A percentile compares a stretch with the other conserved stretches of the same genome.
phyloP scores from a whole-genome alignment of 2,888 invertebrate species.

The Brachyptera putata region DNA sequence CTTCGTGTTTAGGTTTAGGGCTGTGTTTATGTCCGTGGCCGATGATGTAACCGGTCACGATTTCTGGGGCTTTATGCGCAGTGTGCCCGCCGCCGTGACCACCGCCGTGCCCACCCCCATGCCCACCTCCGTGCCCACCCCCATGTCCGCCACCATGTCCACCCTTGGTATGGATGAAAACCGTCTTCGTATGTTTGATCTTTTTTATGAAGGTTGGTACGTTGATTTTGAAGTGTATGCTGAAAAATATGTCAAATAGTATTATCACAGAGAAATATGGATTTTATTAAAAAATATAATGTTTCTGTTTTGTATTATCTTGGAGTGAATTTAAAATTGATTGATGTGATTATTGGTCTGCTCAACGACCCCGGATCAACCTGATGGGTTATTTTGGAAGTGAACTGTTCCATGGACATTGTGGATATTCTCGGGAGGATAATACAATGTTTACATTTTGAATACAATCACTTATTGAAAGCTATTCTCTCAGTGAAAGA shows the following conservation, averaged over 20 bases:
- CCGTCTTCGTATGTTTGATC: constrained; percentile 56
- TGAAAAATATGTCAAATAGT: constrained; percentile 35
- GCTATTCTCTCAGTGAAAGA: too few species aligned
- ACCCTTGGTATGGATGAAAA: constrained; percentile 51
- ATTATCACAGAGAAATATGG: not conserved
- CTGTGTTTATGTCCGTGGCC: not conserved
- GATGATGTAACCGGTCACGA: constrained; percentile 21
- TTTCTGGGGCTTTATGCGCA: constrained; percentile 33
- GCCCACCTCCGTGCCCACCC: constrained; percentile 34
- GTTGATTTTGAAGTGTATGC: constrained; percentile 55
- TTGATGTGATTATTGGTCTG: too few species aligned
- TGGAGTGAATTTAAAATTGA: too few species aligned
- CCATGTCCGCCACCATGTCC: constrained; percentile 20
- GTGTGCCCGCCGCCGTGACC: constrained; percentile 20
- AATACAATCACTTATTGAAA: too few species aligned
- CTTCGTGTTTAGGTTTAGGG: not conserved
- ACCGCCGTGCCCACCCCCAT: constrained; percentile 37
- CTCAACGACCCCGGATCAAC: too few species aligned
- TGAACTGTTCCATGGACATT: too few species aligned
- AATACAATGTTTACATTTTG: too few species aligned
- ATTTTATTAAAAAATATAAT: too few species aligned
- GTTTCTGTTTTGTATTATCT: too few species aligned
- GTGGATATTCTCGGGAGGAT: too few species aligned
- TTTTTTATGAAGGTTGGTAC: constrained; percentile 58
- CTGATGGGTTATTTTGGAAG: too few species aligned